Evolutionary conservation across 92 coral and sea anemone genomes (phyloP).

Genomic region (Hydrozoanthus gracilis): DNA sequence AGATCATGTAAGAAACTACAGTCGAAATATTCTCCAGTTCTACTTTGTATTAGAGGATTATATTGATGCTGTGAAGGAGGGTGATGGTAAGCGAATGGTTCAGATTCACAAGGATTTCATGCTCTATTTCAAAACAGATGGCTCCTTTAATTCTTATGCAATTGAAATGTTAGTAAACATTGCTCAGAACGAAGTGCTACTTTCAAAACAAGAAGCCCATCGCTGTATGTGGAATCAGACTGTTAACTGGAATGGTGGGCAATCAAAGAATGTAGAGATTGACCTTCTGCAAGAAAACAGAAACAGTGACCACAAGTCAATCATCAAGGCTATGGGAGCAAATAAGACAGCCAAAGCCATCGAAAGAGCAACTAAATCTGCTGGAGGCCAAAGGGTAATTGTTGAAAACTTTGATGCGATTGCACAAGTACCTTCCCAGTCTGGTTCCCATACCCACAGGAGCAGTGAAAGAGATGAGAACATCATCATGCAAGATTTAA

Average conservation of each 20-base stretch:
- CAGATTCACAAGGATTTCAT: conserved; percentile 45
- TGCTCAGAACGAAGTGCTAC: conserved; percentile 33
- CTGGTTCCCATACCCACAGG: conserved; percentile 42
- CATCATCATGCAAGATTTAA: conserved; percentile 42
- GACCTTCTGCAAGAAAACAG: conserved; percentile 46
- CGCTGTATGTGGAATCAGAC: conserved; percentile 37
- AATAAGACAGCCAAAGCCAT: conserved; percentile 62
- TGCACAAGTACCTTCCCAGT: conserved; percentile 30
- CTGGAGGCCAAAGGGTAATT: conserved; percentile 59
- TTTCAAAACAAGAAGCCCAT: conserved; percentile 36
- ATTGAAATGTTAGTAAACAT: conserved; percentile 45
- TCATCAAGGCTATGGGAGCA: conserved; percentile 57
- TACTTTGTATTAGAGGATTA: conserved; percentile 24
- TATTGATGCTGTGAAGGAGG: conserved; percentile 47
- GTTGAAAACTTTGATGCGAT: conserved; percentile 57
- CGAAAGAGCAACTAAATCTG: conserved; percentile 49
- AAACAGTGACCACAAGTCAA: conserved; percentile 40
- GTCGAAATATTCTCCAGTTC: background rate
- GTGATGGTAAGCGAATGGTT: conserved; percentile 52
- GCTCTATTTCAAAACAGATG: conserved; percentile 41
- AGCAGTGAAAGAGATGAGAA: conserved; percentile 45
- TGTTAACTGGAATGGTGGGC: conserved; percentile 49
- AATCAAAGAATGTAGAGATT: conserved; percentile 39
- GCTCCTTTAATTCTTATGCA: conserved; percentile 41
- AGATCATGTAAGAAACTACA: conserved; percentile 26